phyloP scores from a whole-genome alignment of 2,797 vertebrate genomes.

The Notoglanidium macrostoma region DNA sequence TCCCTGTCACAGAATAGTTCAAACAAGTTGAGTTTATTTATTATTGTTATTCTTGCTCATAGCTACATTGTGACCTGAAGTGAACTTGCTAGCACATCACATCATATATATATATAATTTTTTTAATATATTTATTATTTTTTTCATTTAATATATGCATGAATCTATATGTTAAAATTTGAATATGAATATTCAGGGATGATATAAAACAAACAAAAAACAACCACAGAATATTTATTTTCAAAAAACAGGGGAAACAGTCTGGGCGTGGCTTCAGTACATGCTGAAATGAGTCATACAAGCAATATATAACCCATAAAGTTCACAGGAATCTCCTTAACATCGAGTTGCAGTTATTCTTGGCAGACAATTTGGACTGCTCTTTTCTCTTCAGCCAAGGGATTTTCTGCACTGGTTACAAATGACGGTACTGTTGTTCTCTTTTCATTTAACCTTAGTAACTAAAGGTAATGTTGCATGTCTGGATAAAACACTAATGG shows the following conservation, averaged over 20 bases:
- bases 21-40: no score
- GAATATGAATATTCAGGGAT: not conserved
- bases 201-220: not conserved
- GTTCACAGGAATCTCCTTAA: not conserved
- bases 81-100: not conserved
- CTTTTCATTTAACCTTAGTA: no score
- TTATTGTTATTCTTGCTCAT: not conserved
- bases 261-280: not conserved
- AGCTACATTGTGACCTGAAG: not conserved
- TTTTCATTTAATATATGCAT: no score
- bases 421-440: slow-evolving; percentile 6
- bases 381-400: not conserved
- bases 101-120: no score
- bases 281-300: not conserved
- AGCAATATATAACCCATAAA: not conserved
- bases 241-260: not conserved
- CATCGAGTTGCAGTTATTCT: not conserved
- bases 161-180: no score
- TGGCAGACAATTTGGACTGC: not conserved
- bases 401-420: not conserved
- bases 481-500: not conserved
- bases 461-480: not conserved
- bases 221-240: not conserved
- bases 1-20: no score
- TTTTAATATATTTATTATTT: no score